Conservation (phyloP, 2,888 invertebrate species). For the Clunio marinus region DNA sequence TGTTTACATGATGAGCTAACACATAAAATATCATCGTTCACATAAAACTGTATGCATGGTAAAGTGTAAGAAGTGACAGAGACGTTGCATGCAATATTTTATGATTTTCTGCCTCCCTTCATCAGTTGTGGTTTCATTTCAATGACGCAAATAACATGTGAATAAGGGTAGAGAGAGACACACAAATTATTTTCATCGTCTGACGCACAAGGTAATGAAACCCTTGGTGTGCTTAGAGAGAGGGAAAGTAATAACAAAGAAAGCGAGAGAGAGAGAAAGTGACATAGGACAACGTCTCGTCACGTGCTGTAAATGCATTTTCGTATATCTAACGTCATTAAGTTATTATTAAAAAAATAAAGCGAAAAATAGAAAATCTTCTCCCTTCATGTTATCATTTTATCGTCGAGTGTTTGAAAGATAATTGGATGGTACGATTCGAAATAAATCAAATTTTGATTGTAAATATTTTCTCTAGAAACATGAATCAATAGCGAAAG, state of each 20-base stretch:
- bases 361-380: no score
- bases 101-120: constrained; percentile 25
- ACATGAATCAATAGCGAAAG: constrained; percentile 29
- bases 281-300: neutral
- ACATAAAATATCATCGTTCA: constrained; percentile 31
- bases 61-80: neutral
- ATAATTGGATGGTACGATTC: constrained; percentile 25
- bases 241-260: no score
- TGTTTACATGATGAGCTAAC: constrained; percentile 19
- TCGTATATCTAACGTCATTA: constrained; percentile 32
- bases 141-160: constrained; percentile 5
- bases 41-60: constrained; percentile 8
- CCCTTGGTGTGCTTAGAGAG: neutral
- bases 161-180: neutral
- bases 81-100: constrained; percentile 36
- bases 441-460: constrained; percentile 33
- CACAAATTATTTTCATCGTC: neutral
- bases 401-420: neutral
- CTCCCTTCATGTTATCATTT: constrained; percentile 11
- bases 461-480: constrained; percentile 26
- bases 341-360: constrained; percentile 38
- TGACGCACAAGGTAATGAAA: neutral
- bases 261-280: no score
- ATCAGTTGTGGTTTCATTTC: constrained; percentile 10
- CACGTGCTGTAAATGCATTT: constrained; percentile 38